Evolutionary conservation across 2,797 vertebrate genomes (phyloP).

Genomic region (Antennarius maculatus): DNA sequence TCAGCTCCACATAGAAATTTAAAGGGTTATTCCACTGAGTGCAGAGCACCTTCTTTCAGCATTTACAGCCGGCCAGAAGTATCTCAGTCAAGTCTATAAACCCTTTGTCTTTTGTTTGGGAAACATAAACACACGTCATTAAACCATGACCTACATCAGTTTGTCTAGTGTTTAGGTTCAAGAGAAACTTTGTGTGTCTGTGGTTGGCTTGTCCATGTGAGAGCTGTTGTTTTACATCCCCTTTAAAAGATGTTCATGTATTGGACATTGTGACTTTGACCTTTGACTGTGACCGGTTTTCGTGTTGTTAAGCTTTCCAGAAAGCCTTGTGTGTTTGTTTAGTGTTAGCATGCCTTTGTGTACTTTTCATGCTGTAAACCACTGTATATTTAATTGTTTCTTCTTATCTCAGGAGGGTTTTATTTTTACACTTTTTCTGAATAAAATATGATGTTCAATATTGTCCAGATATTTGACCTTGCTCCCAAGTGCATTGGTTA

Average conservation of each 20-base stretch:
- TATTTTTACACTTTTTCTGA: not conserved
- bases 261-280: slow-evolving; percentile 18
- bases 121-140: slow-evolving; percentile 25
- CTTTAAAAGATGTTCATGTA: slow-evolving; percentile 21
- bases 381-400: not conserved
- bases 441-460: not conserved
- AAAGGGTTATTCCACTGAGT: slow-evolving; percentile 9
- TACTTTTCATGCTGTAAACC: not conserved
- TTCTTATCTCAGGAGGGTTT: not conserved
- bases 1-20: slow-evolving; percentile 11
- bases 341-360: slow-evolving; percentile 19
- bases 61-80: not conserved
- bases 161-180: slow-evolving; percentile 17
- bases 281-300: slow-evolving; percentile 40
- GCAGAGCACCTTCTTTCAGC: slow-evolving; percentile 14
- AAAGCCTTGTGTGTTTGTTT: slow-evolving; percentile 24
- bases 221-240: slow-evolving; percentile 9
- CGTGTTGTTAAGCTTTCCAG: slow-evolving; percentile 32
- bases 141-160: slow-evolving; percentile 55
- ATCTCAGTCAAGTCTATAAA: not conserved
- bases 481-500: not conserved
- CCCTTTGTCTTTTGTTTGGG: slow-evolving; percentile 1
- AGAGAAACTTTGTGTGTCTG: slow-evolving; percentile 23
- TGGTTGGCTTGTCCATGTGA: slow-evolving; percentile 43
- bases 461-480: not conserved